Conservation (phyloP, 1,140 invertebrate genomes). For the Tigriopus japonicus region DNA sequence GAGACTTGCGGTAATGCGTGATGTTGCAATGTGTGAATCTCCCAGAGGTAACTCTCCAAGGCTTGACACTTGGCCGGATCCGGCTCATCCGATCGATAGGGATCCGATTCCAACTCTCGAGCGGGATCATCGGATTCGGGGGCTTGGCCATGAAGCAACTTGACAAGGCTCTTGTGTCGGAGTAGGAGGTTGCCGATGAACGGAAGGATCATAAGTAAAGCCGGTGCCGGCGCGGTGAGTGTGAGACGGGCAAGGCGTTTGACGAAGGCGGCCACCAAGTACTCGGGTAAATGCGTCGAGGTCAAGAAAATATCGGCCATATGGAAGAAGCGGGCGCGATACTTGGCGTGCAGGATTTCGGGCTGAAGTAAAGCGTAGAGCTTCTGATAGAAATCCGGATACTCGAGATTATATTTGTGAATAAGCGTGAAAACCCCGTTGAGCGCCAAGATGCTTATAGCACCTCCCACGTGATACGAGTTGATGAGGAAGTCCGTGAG, state of each 20-base stretch:
- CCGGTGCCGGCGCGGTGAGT: slow-evolving; percentile 55
- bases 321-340: slow-evolving; percentile 58
- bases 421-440: slow-evolving; percentile 81
- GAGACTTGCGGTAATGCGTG: slow-evolving; percentile 52
- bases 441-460: slow-evolving; percentile 67
- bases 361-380: slow-evolving; percentile 79
- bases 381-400: slow-evolving; percentile 84
- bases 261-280: slow-evolving; percentile 75
- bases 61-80: slow-evolving; percentile 58
- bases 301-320: slow-evolving; percentile 72
- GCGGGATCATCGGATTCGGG: slow-evolving; percentile 17
- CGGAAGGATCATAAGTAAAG: slow-evolving; percentile 53
- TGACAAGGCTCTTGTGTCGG: slow-evolving; percentile 60
- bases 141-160: slow-evolving; percentile 38
- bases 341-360: slow-evolving; percentile 72
- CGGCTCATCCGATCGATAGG: slow-evolving; percentile 55
- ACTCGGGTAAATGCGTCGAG: slow-evolving; percentile 78
- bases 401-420: slow-evolving; percentile 77
- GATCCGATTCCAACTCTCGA: slow-evolving; percentile 41
- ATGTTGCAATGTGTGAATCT: slow-evolving; percentile 50
- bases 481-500: slow-evolving; percentile 83
- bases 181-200: slow-evolving; percentile 72
- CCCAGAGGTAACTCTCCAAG: slow-evolving; percentile 74
- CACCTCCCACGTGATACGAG: slow-evolving; percentile 63
- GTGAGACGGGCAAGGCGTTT: slow-evolving; percentile 67